A percentile compares a stretch with the other conserved stretches of the same genome.
Evolutionary conservation across 1,140 invertebrate species (phyloP).

Genomic region (Calliopsis andreniformis): DNA sequence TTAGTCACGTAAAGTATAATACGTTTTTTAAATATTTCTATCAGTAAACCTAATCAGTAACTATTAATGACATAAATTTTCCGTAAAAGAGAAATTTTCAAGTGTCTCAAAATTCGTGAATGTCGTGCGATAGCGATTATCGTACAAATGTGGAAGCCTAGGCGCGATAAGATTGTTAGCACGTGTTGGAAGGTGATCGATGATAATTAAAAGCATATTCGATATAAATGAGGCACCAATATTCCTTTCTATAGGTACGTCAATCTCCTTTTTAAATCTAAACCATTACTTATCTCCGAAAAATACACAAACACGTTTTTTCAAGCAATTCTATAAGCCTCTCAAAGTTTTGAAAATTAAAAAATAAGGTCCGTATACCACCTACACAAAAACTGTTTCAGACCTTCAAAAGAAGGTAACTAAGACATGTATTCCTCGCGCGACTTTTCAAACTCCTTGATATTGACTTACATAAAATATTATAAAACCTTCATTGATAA

Average conservation of each 20-base stretch:
- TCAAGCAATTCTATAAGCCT: no score
- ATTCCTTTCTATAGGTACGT: no score
- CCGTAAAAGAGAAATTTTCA: not conserved
- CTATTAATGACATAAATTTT: not conserved
- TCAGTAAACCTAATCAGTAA: not conserved
- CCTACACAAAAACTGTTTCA: no score
- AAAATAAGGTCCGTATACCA: no score
- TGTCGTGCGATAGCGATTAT: not conserved
- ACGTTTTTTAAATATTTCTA: no score
- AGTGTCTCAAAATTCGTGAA: not conserved
- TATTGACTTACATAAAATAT: not conserved
- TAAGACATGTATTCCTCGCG: not conserved
- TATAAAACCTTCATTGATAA: constrained; percentile 19
- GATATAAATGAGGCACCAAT: not conserved
- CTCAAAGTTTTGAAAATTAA: no score
- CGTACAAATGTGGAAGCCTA: not conserved
- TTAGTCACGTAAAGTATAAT: no score
- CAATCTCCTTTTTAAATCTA: no score
- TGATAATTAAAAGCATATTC: not conserved
- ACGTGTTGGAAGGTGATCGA: not conserved
- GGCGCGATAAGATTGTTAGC: not conserved
- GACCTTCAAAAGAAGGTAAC: not conserved
- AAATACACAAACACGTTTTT: no score
- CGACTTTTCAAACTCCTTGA: not conserved
- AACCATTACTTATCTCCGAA: no score